Evolutionary conservation across 2,797 vertebrate genomes (phyloP).

Genomic region (Falco columbarius): DNA sequence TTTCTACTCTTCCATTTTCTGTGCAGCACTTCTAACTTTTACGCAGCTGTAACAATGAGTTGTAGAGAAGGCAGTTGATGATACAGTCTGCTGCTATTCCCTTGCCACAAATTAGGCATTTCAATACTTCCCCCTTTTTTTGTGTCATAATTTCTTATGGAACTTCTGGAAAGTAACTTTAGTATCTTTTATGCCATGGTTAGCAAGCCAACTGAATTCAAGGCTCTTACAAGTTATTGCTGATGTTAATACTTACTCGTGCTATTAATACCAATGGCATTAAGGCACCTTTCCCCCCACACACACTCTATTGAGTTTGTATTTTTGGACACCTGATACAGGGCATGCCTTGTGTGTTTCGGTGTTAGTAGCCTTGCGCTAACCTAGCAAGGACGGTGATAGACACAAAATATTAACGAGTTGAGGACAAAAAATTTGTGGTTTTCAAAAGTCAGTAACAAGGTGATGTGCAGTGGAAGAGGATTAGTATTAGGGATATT

Average conservation of each 20-base stretch:
- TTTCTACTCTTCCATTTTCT: slow-evolving; percentile 14
- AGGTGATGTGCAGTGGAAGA: background rate
- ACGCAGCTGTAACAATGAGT: background rate
- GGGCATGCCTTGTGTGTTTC: background rate
- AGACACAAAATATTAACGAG: background rate
- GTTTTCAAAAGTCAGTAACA: background rate
- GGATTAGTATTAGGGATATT: background rate
- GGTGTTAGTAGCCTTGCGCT: background rate
- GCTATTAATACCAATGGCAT: background rate
- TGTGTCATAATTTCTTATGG: background rate
- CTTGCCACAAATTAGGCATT: background rate
- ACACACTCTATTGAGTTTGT: background rate
- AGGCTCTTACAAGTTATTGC: background rate
- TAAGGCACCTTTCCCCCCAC: rapidly evolving
- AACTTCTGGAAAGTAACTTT: background rate
- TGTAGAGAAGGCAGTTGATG: background rate
- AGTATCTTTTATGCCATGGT: background rate
- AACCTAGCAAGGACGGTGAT: background rate
- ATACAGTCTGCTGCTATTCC: background rate
- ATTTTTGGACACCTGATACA: background rate
- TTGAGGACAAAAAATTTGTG: background rate
- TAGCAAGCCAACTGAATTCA: background rate
- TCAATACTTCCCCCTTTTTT: background rate
- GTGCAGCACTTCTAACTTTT: background rate
- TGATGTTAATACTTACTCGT: background rate